phyloP scores from a whole-genome alignment of 35 echinoderm and acorn worm genomes.

The Lytechinus pictus region DNA sequence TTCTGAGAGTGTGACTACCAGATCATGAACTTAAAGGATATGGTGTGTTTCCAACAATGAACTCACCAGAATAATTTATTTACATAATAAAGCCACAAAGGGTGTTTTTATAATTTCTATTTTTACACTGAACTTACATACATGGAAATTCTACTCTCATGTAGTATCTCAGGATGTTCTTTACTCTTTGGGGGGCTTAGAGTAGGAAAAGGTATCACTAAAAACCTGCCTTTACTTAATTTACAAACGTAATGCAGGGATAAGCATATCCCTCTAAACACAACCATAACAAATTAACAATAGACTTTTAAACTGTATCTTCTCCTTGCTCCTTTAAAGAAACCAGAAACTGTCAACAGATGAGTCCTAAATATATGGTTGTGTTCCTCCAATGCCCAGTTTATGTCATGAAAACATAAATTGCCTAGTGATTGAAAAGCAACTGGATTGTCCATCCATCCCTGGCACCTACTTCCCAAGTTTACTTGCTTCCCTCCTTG shows the following conservation, averaged over 20 bases:
- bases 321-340: neutral
- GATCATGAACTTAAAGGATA: slow-evolving; percentile 35
- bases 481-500: slow-evolving; percentile 13
- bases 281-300: neutral
- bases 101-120: neutral
- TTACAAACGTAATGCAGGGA: neutral
- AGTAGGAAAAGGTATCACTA: too few species aligned
- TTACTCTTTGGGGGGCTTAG: too few species aligned
- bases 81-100: neutral
- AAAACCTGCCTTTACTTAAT: neutral
- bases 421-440: neutral
- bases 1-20: slow-evolving; percentile 12
- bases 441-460: slow-evolving; percentile 6
- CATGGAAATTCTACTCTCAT: too few species aligned
- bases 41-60: neutral
- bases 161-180: too few species aligned
- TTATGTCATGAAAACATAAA: slow-evolving; percentile 12
- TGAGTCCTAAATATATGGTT: neutral
- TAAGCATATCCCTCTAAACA: neutral
- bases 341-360: neutral
- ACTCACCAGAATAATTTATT: neutral
- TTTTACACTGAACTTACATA: neutral
- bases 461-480: neutral
- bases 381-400: slow-evolving; percentile 10
- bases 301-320: neutral